Conservation (phyloP, 2,888 invertebrate genomes). For the Stegophylla sp. region DNA sequence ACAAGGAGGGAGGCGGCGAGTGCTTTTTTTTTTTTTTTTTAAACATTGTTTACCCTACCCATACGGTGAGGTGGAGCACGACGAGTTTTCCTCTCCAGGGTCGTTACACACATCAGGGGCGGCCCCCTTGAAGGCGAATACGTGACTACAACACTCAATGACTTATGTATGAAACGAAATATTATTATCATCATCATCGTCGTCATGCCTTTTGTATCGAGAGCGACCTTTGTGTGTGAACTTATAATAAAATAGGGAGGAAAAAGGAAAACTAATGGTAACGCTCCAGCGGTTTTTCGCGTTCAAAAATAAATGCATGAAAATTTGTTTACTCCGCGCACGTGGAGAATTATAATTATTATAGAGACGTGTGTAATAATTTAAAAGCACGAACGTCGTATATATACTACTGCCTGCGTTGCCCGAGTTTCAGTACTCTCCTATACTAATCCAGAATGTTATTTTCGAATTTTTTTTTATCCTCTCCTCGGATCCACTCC, state of each 20-base stretch:
- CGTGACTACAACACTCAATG: conserved; percentile 58
- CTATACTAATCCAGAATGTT: not conserved
- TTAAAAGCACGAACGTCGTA: not conserved
- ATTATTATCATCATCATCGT: too few relatives aligned
- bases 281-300: conserved; percentile 23
- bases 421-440: not conserved
- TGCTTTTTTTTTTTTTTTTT: conserved; percentile 34
- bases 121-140: conserved; percentile 51
- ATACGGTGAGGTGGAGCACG: conserved; percentile 12
- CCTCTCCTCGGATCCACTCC: not conserved
- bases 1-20: conserved; percentile 15
- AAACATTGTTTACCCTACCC: conserved; percentile 40
- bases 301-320: conserved; percentile 25
- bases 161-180: conserved; percentile 57
- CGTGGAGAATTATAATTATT: too few relatives aligned
- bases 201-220: conserved; percentile 38
- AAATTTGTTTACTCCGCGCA: conserved; percentile 17
- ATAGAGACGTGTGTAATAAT: not conserved
- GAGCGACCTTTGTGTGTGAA: conserved; percentile 50
- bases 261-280: conserved; percentile 8
- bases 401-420: not conserved
- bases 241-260: conserved; percentile 2
- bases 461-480: not conserved
- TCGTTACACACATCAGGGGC: conserved; percentile 54
- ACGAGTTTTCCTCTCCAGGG: conserved; percentile 40